Base-by-base conservation (phyloP, 2,888 invertebrate species). In the Orthosia incerta region DNA sequence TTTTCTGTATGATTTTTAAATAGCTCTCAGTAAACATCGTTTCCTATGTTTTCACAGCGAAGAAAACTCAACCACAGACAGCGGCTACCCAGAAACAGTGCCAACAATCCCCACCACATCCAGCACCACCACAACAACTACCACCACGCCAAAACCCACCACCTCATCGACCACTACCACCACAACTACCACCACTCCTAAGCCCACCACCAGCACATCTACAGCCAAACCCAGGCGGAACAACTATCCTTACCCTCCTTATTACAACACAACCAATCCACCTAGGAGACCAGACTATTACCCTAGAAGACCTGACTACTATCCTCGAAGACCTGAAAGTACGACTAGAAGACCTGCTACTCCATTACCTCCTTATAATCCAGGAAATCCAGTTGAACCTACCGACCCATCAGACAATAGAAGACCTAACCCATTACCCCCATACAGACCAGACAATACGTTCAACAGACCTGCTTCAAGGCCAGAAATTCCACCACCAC, bases 1-100 rank as follows among this genome's bases (percentile, higher is more conserved):
- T 12, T 20, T 12, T 53, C 23, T 55, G 7, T 2, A 15, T 12
- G 13, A 55, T 23, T 55, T 55, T 55, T 2, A 39, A 39, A 39
- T 0, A 39, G 39, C 9, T 39, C 9, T 39, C 39, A 39, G 31
- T 39, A 39, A 39, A 39, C 39, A 39, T 39, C 9, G 39, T 39
- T 39, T 9, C 9, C 0, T 51, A 3, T 48, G 15, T 3, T 50
- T 74, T 65, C 71, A 51, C 88, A 94, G 94, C 16, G 94, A 94
- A 82, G 93, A 91, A 13, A 91, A 90, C 73, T 71, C 87, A 75
- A 90, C 92, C 20, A 82, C 75, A 48, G 76, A 72, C 60, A 82
- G 70, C 20, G 83, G 31, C 46, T 80, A 77, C 39, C 83, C 85
- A 69, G 81, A 79, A 18, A 73, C 84, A 15, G 75, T 73, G 20